These are phyloP conservation scores for Galerucella pusilla DNA, from an alignment of 2,888 invertebrate species.

Conservation along the genomic window DNA sequence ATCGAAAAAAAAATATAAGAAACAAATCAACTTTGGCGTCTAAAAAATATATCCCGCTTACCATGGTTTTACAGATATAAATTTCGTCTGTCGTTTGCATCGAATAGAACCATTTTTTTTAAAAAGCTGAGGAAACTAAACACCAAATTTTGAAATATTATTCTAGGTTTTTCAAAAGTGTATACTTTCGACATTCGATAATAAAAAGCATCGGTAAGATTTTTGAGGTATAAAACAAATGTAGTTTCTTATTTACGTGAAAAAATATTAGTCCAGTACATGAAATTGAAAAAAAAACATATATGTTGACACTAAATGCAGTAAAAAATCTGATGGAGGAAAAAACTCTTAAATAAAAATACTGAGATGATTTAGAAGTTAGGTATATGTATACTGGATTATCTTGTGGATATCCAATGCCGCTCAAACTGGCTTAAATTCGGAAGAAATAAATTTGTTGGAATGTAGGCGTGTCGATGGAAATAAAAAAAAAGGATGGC, in stretches of 20 bases:
- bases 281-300: too few relatives aligned
- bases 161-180: constrained; percentile 14
- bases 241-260: background rate
- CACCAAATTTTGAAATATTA: constrained; percentile 29
- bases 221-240: constrained; percentile 11
- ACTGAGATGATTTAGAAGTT: too few relatives aligned
- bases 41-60: background rate
- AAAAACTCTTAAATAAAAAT: too few relatives aligned
- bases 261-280: background rate
- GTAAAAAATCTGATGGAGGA: too few relatives aligned
- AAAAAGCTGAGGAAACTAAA: background rate
- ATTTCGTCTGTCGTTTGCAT: constrained; percentile 18
- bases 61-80: constrained; percentile 4
- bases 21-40: background rate
- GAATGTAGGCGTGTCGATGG: background rate
- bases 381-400: background rate
- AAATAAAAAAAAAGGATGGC: background rate
- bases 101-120: constrained; percentile 8
- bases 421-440: background rate
- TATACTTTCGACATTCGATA: constrained; percentile 22
- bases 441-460: background rate
- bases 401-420: background rate
- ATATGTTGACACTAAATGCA: too few relatives aligned
- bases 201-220: constrained; percentile 23
- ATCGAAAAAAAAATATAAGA: background rate